Percentiles rank a stretch among this genome's conserved stretches.
Evolutionary conservation across 2,888 invertebrate species (phyloP).

Genomic region (Fragum sueziense): DNA sequence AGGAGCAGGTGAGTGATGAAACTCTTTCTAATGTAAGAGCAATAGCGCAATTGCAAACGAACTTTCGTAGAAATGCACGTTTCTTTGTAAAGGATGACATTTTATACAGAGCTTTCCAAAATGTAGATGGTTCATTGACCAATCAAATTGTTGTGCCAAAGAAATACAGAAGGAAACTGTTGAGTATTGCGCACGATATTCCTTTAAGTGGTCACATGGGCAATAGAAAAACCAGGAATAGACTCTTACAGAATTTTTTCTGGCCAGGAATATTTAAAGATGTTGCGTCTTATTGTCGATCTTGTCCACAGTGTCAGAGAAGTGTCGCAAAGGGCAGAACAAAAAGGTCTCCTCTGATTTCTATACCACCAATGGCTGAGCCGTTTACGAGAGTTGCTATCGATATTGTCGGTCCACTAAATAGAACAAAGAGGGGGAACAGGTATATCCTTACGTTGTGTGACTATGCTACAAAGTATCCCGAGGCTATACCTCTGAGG

Average conservation of each 20-base stretch:
- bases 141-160: neutral
- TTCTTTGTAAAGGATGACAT: neutral
- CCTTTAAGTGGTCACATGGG: conserved; percentile 11
- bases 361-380: too few relatives aligned
- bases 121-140: neutral
- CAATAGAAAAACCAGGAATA: conserved; percentile 5
- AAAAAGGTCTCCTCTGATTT: too few relatives aligned
- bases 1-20: neutral
- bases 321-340: too few relatives aligned
- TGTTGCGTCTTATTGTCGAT: too few relatives aligned
- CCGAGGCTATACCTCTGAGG: neutral
- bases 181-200: too few relatives aligned
- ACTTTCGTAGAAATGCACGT: neutral
- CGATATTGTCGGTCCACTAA: too few relatives aligned
- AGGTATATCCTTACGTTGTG: neutral
- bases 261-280: too few relatives aligned
- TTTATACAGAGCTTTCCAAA: neutral
- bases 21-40: neutral
- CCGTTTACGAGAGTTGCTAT: too few relatives aligned
- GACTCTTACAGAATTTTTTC: conserved; percentile 8
- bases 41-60: neutral
- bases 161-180: conserved; percentile 7
- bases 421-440: conserved; percentile 8
- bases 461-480: neutral
- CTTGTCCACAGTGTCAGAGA: too few relatives aligned